Base-by-base conservation (phyloP, 2,113 vertebrate species). In the Alouatta palliata region DNA sequence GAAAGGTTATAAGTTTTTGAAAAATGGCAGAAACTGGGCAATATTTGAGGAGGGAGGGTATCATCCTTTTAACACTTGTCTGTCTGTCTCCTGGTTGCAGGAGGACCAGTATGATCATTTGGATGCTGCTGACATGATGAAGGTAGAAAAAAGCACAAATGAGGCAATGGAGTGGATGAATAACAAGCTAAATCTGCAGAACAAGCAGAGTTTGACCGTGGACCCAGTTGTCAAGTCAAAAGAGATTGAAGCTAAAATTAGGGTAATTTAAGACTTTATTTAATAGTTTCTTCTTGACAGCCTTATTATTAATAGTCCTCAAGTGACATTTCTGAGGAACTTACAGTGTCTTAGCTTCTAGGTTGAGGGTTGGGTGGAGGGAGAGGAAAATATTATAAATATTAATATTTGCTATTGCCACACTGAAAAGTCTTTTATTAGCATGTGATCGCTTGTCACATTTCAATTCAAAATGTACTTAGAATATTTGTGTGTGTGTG, bases 91-190 rank as follows among this genome's bases (percentile, higher is more conserved):
- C 32, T 54, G 66, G 25, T 76, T 80, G 6, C 84, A 99, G 99
- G 99, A 99, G 54, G 99, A 99, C 68, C 99, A 98, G 96, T 99
- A 99, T 0, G 99, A 99, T 8, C 99, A 99, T 85, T 98, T 99
- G 40, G 99, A 99, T 64, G 99, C 99, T 91, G 98, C 98, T 9
- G 99, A 99, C 6, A 54, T 99, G 96, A 98, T 98, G 0, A 99
- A 99, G 96, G 99, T 99, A 70, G 99, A 99, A 12, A 99, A 99
- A 97, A 99, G 98, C 84, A 97, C 99, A 3, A 99, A 98, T 7
- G 99, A 99, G 1, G 99, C 99, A 6, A 99, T 99, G 99, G 98
- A 99, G 90, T 99, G 99, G 99, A 99, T 99, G 99, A 99, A 99
- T 97, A 99, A 98, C 92, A 99, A 99, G 91, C 99, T 99, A 96